These are phyloP conservation scores for Dipodomys spectabilis DNA, from an alignment of 2,113 vertebrate species.

Conservation along the genomic window DNA sequence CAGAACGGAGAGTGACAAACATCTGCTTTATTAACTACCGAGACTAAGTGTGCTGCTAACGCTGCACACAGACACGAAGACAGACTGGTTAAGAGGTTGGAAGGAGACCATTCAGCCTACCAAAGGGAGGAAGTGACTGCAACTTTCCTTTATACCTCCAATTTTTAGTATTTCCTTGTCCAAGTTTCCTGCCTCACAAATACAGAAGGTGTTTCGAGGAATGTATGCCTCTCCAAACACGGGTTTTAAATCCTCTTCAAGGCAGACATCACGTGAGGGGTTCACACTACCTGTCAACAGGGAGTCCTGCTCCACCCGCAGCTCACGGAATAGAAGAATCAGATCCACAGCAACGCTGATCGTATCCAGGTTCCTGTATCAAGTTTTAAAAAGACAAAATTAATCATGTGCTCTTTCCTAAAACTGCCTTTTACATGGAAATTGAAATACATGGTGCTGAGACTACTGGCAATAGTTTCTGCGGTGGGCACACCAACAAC, in stretches of 20 bases:
- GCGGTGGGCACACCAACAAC: neutral
- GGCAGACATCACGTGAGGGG: neutral
- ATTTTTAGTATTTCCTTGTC: neutral
- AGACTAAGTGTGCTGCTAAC: neutral
- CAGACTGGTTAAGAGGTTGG: neutral
- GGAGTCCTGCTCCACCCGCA: conserved; percentile 80
- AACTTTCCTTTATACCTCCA: neutral
- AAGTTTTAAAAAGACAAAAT: neutral
- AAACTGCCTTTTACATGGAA: neutral
- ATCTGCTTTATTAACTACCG: neutral
- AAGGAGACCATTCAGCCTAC: neutral
- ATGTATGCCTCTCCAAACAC: neutral
- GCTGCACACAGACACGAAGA: neutral
- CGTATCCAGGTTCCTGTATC: conserved; percentile 84
- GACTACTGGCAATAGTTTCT: neutral
- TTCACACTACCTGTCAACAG: conserved; percentile 83
- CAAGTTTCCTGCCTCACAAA: neutral
- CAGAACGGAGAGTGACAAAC: neutral
- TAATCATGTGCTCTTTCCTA: neutral
- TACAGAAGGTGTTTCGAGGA: neutral
- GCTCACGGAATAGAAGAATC: conserved; percentile 85
- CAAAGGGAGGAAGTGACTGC: neutral
- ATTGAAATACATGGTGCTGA: rapidly evolving
- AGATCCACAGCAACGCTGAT: conserved; percentile 81
- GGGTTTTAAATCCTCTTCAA: neutral